Evolutionary conservation across 2,888 invertebrate species (phyloP).

Genomic region (Lobophora halterata): DNA sequence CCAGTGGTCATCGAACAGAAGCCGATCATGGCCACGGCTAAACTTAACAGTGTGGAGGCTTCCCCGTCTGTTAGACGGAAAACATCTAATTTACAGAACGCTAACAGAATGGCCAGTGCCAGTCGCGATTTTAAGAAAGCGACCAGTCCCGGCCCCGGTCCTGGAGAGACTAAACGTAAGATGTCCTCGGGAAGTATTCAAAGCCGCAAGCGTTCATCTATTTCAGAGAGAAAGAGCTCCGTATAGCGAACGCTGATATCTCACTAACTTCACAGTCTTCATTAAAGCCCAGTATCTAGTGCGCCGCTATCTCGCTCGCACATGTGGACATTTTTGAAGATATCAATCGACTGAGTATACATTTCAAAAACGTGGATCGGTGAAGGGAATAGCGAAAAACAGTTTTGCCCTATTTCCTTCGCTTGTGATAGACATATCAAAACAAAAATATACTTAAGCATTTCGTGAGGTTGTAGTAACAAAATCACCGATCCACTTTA

Average conservation of each 20-base stretch:
- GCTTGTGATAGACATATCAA: too few species aligned
- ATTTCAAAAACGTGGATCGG: too few species aligned
- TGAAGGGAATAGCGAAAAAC: too few species aligned
- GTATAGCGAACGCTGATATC: constrained; percentile 53
- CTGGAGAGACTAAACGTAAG: constrained; percentile 62
- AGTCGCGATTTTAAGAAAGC: constrained; percentile 53
- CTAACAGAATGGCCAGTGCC: constrained; percentile 60
- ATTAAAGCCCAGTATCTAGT: too few species aligned
- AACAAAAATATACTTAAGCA: too few species aligned
- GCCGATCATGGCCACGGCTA: constrained; percentile 47
- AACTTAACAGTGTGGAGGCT: constrained; percentile 64
- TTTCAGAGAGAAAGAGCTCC: constrained; percentile 72
- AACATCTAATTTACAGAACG: constrained; percentile 61
- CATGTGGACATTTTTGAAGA: too few species aligned
- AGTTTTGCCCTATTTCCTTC: too few species aligned
- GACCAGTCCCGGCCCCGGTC: constrained; percentile 48
- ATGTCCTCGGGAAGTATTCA: constrained; percentile 75
- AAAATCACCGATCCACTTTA: too few species aligned
- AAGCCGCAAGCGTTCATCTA: constrained; percentile 67
- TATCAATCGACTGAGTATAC: too few species aligned
- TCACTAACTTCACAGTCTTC: too few species aligned
- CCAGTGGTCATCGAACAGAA: constrained; percentile 65
- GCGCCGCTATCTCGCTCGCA: too few species aligned
- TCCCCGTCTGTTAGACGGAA: constrained; percentile 71
- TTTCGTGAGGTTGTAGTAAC: too few species aligned